Conservation (phyloP, 1,140 invertebrate species). For the Anastrepha ludens region DNA sequence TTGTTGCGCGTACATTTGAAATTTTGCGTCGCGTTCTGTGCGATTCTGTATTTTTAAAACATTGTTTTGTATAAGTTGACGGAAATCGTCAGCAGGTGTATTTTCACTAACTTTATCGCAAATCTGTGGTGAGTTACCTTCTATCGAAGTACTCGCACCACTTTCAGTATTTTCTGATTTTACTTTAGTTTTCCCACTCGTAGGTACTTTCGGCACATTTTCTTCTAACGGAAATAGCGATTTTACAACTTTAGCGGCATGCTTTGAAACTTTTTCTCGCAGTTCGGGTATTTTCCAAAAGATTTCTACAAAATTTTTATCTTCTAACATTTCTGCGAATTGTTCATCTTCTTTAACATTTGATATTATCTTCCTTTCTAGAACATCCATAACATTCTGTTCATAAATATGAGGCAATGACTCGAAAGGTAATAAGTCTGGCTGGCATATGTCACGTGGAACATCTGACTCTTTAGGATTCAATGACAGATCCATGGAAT, state of each 20-base stretch:
- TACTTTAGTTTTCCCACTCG: not conserved
- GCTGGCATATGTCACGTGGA: conserved; percentile 60
- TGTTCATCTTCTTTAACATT: conserved; percentile 55
- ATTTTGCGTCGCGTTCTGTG: conserved; percentile 63
- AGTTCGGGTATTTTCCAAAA: conserved; percentile 68
- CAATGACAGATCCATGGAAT: conserved; percentile 66
- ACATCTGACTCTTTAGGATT: conserved; percentile 60
- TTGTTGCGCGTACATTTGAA: conserved; percentile 62
- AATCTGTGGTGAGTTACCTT: not conserved
- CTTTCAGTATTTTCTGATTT: conserved; percentile 26
- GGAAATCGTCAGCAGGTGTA: conserved; percentile 63
- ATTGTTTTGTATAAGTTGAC: conserved; percentile 59
- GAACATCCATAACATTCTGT: conserved; percentile 67
- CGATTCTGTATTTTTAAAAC: conserved; percentile 60
- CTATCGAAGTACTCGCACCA: not conserved
- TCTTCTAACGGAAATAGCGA: conserved; percentile 66
- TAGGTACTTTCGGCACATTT: conserved; percentile 40
- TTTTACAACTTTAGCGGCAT: conserved; percentile 62
- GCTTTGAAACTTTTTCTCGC: conserved; percentile 65
- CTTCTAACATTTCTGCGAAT: conserved; percentile 56
- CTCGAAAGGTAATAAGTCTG: conserved; percentile 68
- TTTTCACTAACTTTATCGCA: conserved; percentile 61
- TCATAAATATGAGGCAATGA: conserved; percentile 66
- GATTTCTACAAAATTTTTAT: conserved; percentile 63
- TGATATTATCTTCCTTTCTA: conserved; percentile 62